phyloP scores from a whole-genome alignment of 2,113 vertebrate species.

The Vulpes ferrilata region DNA sequence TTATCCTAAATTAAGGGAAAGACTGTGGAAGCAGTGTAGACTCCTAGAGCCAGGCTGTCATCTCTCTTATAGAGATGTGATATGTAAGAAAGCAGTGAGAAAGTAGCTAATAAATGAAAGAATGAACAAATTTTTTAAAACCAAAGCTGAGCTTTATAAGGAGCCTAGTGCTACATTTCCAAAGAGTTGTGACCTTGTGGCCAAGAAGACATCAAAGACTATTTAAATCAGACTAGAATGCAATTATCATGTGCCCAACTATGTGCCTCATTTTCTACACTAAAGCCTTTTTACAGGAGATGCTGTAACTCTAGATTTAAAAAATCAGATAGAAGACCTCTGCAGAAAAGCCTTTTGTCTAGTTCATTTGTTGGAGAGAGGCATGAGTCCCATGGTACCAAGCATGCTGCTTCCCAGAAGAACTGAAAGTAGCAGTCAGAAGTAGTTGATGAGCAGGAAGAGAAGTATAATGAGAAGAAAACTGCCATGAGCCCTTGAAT shows the following conservation, averaged over 20 bases:
- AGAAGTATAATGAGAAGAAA: accelerated
- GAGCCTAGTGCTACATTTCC: neutral
- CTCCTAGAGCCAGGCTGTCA: neutral
- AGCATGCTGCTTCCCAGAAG: neutral
- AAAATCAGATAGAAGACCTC: neutral
- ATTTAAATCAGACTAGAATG: neutral
- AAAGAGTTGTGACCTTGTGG: neutral
- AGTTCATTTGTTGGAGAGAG: neutral
- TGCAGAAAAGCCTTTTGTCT: neutral
- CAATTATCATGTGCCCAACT: neutral
- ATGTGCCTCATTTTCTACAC: neutral
- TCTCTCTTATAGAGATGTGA: neutral
- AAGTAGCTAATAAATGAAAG: neutral
- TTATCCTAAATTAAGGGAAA: neutral
- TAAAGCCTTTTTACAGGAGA: neutral
- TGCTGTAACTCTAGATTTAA: neutral
- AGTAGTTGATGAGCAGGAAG: neutral
- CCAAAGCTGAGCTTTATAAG: neutral
- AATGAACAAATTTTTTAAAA: neutral
- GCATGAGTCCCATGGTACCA: neutral
- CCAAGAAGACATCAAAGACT: neutral
- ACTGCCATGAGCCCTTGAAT: neutral
- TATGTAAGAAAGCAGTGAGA: neutral
- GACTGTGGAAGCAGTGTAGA: neutral
- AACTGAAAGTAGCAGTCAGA: neutral